phyloP scores from a whole-genome alignment of 2,797 vertebrate genomes.

The Dryobates pubescens region DNA sequence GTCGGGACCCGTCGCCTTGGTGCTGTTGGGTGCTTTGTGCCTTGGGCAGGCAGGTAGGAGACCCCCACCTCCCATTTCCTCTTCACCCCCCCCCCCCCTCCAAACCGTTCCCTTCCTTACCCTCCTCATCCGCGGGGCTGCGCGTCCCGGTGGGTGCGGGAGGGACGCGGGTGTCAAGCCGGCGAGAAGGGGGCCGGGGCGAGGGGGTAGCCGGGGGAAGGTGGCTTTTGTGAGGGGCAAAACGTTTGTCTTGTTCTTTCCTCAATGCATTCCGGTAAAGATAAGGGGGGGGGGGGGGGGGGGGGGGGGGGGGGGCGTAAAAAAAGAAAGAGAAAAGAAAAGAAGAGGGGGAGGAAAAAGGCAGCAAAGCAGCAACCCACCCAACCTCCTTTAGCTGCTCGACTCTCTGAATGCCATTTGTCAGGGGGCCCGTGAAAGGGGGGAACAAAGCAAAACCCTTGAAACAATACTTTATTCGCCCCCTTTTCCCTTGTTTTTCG shows the following conservation, averaged over 20 bases:
- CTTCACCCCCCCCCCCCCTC: neutral
- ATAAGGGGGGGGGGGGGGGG: too few relatives aligned
- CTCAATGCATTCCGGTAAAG: neutral
- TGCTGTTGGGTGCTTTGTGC: constrained; percentile 62
- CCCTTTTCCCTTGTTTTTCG: neutral
- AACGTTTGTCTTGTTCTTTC: neutral
- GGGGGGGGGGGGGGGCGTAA: too few relatives aligned
- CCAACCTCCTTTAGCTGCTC: constrained; percentile 39
- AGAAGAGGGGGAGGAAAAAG: too few relatives aligned
- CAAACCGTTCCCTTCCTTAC: too few relatives aligned
- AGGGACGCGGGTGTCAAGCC: too few relatives aligned
- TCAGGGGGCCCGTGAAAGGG: constrained; percentile 61
- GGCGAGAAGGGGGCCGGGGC: too few relatives aligned
- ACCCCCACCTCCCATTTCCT: neutral
- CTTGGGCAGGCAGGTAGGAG: constrained; percentile 79
- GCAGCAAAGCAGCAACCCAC: neutral
- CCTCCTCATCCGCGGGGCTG: neutral
- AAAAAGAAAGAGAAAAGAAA: neutral
- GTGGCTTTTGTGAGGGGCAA: neutral
- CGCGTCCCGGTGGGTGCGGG: too few relatives aligned
- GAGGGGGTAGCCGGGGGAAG: neutral
- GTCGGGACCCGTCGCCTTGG: constrained; percentile 47
- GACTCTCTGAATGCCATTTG: constrained; percentile 56
- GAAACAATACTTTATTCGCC: constrained; percentile 36
- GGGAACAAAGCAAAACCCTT: neutral